Percentiles rank a stretch among this genome's conserved stretches.
Evolutionary conservation across 1,140 invertebrate genomes (phyloP).

Genomic region (Drosophila subpulchrella): DNA sequence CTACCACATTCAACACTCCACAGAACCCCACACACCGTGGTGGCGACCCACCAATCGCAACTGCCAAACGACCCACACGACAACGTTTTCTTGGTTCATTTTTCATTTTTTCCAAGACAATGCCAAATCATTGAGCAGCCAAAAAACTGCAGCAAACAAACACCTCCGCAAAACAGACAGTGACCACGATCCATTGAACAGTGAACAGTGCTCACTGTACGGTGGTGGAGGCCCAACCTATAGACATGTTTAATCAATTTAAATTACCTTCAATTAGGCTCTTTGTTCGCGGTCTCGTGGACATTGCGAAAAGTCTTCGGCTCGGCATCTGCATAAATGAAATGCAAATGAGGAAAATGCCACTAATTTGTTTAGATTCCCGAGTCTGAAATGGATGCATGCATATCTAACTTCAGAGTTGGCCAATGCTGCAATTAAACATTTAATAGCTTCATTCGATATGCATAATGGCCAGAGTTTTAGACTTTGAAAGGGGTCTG

Average conservation of each 20-base stretch:
- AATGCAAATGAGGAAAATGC: slow-evolving; percentile 69
- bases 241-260: slow-evolving; percentile 78
- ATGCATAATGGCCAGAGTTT: slow-evolving; percentile 64
- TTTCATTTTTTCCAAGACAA: slow-evolving; percentile 57
- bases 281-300: slow-evolving; percentile 52
- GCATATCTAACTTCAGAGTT: slow-evolving; percentile 43
- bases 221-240: slow-evolving; percentile 57
- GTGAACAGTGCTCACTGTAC: slow-evolving; percentile 1
- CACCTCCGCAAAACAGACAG: slow-evolving; percentile 54
- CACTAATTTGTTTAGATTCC: slow-evolving; percentile 52
- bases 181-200: slow-evolving; percentile 34
- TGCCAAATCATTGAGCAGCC: slow-evolving; percentile 67
- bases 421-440: slow-evolving; percentile 65
- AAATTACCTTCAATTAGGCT: slow-evolving; percentile 81
- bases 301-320: slow-evolving; percentile 55
- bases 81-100: slow-evolving; percentile 27
- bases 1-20: slow-evolving; percentile 68
- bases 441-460: slow-evolving; percentile 80
- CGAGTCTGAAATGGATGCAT: slow-evolving; percentile 45
- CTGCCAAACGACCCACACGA: slow-evolving; percentile 72
- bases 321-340: slow-evolving; percentile 43
- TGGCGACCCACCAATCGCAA: slow-evolving; percentile 45
- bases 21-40: slow-evolving; percentile 53
- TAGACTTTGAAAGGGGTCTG: background rate
- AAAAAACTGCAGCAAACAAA: slow-evolving; percentile 67